These are phyloP conservation scores for Rhyzopertha dominica DNA, from an alignment of 1,140 invertebrate species.

Conservation along the genomic window DNA sequence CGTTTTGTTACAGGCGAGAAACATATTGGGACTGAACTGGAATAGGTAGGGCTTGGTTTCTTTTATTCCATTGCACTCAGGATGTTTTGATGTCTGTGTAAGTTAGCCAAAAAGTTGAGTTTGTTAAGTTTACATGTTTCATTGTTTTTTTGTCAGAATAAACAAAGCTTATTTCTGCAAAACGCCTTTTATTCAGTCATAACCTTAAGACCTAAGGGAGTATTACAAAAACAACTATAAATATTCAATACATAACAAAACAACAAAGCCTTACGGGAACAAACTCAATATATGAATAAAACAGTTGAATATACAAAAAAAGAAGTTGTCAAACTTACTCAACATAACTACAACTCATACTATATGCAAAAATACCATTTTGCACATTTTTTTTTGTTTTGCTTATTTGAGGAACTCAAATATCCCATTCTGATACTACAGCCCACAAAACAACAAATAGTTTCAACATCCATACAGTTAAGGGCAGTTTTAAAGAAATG, in stretches of 20 bases:
- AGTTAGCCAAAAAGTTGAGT: slow-evolving; percentile 7
- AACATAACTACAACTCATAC: too few species aligned
- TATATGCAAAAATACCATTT: too few species aligned
- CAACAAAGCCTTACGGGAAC: slow-evolving; percentile 1
- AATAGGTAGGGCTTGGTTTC: slow-evolving; percentile 29
- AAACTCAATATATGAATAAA: slow-evolving; percentile 3
- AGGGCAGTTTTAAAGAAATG: too few species aligned
- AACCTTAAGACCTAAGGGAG: neutral
- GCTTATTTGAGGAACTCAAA: too few species aligned
- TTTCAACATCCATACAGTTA: too few species aligned
- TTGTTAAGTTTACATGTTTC: slow-evolving; percentile 1
- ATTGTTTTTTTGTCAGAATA: slow-evolving; percentile 2
- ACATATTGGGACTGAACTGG: slow-evolving; percentile 43
- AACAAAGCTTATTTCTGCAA: neutral
- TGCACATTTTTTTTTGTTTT: too few species aligned
- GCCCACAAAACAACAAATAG: too few species aligned
- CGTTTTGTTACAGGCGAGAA: slow-evolving; percentile 40
- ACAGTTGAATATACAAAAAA: slow-evolving; percentile 2
- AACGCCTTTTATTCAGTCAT: neutral
- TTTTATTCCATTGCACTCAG: slow-evolving; percentile 1
- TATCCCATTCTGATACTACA: too few species aligned
- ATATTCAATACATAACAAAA: neutral
- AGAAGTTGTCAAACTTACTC: too few species aligned
- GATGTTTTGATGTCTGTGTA: slow-evolving; percentile 6
- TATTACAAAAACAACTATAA: neutral